Evolutionary conservation across 1,140 invertebrate genomes (phyloP), one percentile per base, ranked within the genome.

Genomic region (Sinonovacula constricta): DNA sequence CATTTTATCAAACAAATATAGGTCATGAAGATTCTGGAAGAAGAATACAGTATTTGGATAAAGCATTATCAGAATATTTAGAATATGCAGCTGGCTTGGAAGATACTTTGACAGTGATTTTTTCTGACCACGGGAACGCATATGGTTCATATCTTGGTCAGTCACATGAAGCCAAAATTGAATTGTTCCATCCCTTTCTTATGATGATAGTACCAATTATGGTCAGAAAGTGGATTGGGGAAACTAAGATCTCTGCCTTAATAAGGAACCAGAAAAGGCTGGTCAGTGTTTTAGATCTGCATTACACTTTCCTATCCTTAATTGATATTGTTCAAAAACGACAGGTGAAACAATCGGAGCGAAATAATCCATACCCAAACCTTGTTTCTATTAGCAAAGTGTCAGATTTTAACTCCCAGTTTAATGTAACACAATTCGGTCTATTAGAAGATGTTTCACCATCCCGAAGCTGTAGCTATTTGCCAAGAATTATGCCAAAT

Each of bases 41-140:
- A 7, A 75, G 89, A 30, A 77, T 90, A 3, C 85, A 90, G 76
- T 83, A 88, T 18, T 45, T 91, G 22, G 89, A 91, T 81, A 36
- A 69, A n/a, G 68, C 76, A 59, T 77, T 91, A 18, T 65, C 77
- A 54, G 24, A 78, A 0, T 85, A 87, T 75, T 34, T 88, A 34
- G 31, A 72, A n/a, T 69, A 57, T 45, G 65, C 76, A 10, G 18
- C 68, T 0, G 28, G 53, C n/a, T 67, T 83, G 53, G n/a, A 81
- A 34, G 82, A 88, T 57, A 89, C 87, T 5, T 53, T 91, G 28
- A 89, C 89, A 4, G 70, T 91, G 10, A 28, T 91, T 4, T 84
- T 91, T 60, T 87, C 89, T 5, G 89, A 91, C 68, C 89, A 91
- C 82, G 89, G 89, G 2, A 91, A 88, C 79, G 60, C 86, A 1